These are phyloP conservation scores for Idaea dimidiata DNA, from an alignment of 2,888 invertebrate species.

Conservation along the genomic window DNA sequence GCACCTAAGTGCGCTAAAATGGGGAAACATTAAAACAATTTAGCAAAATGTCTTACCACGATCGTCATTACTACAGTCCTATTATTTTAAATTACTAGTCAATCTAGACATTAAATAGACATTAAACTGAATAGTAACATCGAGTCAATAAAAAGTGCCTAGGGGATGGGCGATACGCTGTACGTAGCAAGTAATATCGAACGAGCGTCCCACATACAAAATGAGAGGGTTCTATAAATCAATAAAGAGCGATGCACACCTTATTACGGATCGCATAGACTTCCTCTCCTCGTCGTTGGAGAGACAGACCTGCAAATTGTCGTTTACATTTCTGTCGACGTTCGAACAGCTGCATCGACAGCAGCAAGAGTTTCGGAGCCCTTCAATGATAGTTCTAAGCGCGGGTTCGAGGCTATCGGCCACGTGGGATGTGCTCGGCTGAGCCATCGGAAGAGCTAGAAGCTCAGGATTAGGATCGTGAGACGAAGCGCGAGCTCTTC, in stretches of 20 bases:
- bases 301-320: slow-evolving; percentile 80
- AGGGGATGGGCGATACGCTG: slow-evolving; percentile 8
- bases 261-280: slow-evolving; percentile 84
- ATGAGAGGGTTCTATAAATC: slow-evolving; percentile 35
- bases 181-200: slow-evolving; percentile 30
- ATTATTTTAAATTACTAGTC: not conserved
- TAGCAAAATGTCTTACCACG: slow-evolving; percentile 23
- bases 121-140: not conserved
- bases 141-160: not conserved
- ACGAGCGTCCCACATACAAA: slow-evolving; percentile 33
- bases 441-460: slow-evolving; percentile 39
- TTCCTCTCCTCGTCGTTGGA: slow-evolving; percentile 76
- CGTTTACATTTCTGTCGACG: slow-evolving; percentile 56
- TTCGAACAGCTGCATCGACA: slow-evolving; percentile 70
- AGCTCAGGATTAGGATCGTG: slow-evolving; percentile 53
- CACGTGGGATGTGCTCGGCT: slow-evolving; percentile 47
- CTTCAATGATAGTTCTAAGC: slow-evolving; percentile 62
- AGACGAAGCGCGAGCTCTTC: slow-evolving; percentile 65
- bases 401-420: slow-evolving; percentile 73
- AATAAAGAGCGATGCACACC: slow-evolving; percentile 73
- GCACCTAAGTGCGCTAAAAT: slow-evolving; percentile 78
- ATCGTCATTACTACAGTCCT: not conserved
- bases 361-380: slow-evolving; percentile 65
- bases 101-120: not conserved
- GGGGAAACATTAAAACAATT: slow-evolving; percentile 61